phyloP scores from a whole-genome alignment of 2,113 vertebrate species.

The Collichthys lucidus region DNA sequence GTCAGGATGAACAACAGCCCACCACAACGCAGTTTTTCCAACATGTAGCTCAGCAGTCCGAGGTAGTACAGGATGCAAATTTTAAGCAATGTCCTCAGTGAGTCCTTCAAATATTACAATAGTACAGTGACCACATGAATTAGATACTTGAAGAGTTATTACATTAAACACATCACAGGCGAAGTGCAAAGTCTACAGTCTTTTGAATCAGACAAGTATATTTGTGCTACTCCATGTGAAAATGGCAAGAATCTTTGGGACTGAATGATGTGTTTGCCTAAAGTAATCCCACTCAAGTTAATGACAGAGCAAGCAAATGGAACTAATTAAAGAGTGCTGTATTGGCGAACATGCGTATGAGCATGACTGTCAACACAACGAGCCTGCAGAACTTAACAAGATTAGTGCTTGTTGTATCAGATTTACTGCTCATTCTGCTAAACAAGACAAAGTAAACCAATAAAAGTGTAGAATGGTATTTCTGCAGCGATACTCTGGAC shows the following conservation, averaged over 20 bases:
- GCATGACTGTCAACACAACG: background rate
- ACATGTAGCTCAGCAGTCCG: background rate
- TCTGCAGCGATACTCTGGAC: constrained; percentile 12
- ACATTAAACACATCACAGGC: too few relatives aligned
- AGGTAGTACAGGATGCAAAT: background rate
- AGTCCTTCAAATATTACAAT: background rate
- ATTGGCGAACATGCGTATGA: background rate
- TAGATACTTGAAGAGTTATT: background rate
- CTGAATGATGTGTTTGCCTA: background rate
- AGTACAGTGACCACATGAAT: background rate
- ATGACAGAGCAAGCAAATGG: background rate
- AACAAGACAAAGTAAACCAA: constrained; percentile 49
- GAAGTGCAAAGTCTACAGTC: background rate
- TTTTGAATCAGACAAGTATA: background rate
- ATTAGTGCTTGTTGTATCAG: constrained; percentile 8
- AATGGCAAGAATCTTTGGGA: background rate
- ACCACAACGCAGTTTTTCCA: background rate
- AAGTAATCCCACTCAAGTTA: background rate
- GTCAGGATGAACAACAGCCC: background rate
- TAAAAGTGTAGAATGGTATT: constrained; percentile 45
- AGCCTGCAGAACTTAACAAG: background rate
- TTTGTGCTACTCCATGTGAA: background rate
- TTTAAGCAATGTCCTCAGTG: background rate
- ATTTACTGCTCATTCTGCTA: background rate
- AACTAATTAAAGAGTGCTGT: constrained; percentile 15